Evolutionary conservation across 2,797 vertebrate genomes (phyloP), one percentile per base, ranked within the genome.

Genomic region (Acipenser ruthenus): DNA sequence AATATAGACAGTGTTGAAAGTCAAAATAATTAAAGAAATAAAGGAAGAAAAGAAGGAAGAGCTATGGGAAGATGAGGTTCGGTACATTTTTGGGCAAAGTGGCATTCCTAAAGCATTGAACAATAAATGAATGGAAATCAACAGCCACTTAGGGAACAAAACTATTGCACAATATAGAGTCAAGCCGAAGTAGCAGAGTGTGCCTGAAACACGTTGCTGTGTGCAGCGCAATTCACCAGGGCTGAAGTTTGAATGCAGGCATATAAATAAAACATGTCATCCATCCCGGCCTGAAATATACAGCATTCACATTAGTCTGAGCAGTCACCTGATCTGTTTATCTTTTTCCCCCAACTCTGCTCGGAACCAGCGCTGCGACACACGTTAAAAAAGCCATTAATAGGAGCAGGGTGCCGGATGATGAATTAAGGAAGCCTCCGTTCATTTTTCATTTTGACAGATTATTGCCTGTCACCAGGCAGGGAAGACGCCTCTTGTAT

Each of bases 361-460:
- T 83, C 70, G 68, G 63, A 73, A 73, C 1, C 50, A 80, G 73
- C 67, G 68, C 78, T 79, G 78, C 75, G 78, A 67, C 23, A 65
- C 70, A 69, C 65, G 12, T 73, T n/a, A 50, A 6, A 69, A 49
- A 70, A 73, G 67, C 75, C 84, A 80, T 82, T 87, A 84, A 84
- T 82, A 86, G 83, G 83, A 82, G 75, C 81, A 77, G 85, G 80
- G 79, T 79, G 80, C 74, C 81, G 79, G 75, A 84, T 89, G 88
- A 91, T 90, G 81, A 89, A 91, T 91, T 88, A 89, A 83, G 79
- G 83, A 79, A 84, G 76, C 77, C 65, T 74, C 78, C 79, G 85
- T 91, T 90, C 88, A 90, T 89, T 89, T 91, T 90, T 91, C 89
- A 91, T 89, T 88, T 78, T 92, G 89, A 91, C 86, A 89, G 82